A percentile compares a stretch with the other conserved stretches of the same genome.
Conservation (phyloP, 1,140 invertebrate genomes). For the Heterodera carotae region DNA sequence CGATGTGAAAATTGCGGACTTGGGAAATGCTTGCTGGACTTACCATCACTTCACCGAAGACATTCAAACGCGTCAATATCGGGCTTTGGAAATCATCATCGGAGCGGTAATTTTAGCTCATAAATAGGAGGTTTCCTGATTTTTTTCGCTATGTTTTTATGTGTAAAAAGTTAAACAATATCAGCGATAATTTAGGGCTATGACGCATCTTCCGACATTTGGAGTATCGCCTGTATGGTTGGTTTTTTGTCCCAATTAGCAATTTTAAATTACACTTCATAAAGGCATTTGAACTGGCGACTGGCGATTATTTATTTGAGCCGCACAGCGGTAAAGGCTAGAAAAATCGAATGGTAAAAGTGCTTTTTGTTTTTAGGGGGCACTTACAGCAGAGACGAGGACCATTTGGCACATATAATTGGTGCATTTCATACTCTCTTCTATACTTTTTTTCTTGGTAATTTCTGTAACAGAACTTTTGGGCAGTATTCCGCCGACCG, state of each 20-base stretch:
- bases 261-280: not conserved
- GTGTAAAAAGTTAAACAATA: too few species aligned
- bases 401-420: slow-evolving; percentile 97
- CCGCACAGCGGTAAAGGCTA: slow-evolving; percentile 77
- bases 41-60: slow-evolving; percentile 88
- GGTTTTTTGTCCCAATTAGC: slow-evolving; percentile 6
- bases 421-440: too few species aligned
- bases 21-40: slow-evolving; percentile 99
- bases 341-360: not conserved
- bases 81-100: slow-evolving; percentile 90
- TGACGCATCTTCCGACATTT: slow-evolving; percentile 91
- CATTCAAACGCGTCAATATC: slow-evolving; percentile 97
- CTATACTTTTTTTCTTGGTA: too few species aligned
- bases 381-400: slow-evolving; percentile 84
- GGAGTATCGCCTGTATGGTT: slow-evolving; percentile 96
- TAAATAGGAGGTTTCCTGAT: too few species aligned
- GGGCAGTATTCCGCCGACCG: slow-evolving; percentile 86
- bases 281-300: slow-evolving; percentile 91
- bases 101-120: slow-evolving; percentile 76
- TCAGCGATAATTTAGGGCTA: slow-evolving; percentile 74
- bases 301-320: slow-evolving; percentile 98
- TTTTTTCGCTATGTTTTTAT: too few species aligned
- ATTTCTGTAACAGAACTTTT: slow-evolving; percentile 81
- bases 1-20: slow-evolving; percentile 77
- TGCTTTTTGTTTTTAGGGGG: slow-evolving; percentile 54